Evolutionary conservation across 2,888 invertebrate genomes (phyloP).

Genomic region (Eristalinus aeneus): DNA sequence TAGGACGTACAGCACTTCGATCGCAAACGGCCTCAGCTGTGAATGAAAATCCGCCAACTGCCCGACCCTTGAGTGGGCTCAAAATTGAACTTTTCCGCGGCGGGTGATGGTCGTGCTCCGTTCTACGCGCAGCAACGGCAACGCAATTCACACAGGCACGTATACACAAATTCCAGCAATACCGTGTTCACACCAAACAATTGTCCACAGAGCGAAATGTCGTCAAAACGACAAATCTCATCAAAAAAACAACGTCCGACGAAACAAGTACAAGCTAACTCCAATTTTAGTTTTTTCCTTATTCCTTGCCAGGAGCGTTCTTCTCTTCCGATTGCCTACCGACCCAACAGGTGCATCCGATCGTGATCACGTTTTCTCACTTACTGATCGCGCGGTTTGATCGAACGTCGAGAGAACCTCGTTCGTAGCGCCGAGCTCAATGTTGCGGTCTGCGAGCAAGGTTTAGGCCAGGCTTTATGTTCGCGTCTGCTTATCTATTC

Average conservation of each 20-base stretch:
- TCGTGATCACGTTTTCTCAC: constrained; percentile 79
- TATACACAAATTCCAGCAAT: constrained; percentile 55
- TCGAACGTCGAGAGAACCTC: constrained; percentile 57
- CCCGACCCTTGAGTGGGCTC: constrained; percentile 52
- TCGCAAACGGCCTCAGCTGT: constrained; percentile 26
- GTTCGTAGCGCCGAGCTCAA: constrained; percentile 7
- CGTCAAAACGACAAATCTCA: constrained; percentile 49
- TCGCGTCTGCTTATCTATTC: constrained; percentile 52
- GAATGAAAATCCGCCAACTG: constrained; percentile 53
- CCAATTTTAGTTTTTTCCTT: constrained; percentile 12
- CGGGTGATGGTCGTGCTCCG: constrained; percentile 37
- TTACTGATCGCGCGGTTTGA: constrained; percentile 75
- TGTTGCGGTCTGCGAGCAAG: constrained; percentile 24
- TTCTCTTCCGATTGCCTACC: constrained; percentile 36
- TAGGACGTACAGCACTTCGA: constrained; percentile 60
- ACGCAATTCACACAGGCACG: constrained; percentile 51
- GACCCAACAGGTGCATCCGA: constrained; percentile 78
- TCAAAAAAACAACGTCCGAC: constrained; percentile 50
- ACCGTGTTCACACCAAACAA: constrained; percentile 57
- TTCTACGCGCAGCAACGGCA: constrained; percentile 51
- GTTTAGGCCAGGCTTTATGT: constrained; percentile 53
- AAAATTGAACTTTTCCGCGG: constrained; percentile 41
- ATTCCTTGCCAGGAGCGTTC: constrained; percentile 22
- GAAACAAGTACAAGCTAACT: neutral
- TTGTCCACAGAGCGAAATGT: constrained; percentile 5